A percentile compares a stretch with the other conserved stretches of the same genome.
Evolutionary conservation across 2,113 vertebrate species (phyloP).

Genomic region (Aptenodytes forsteri): DNA sequence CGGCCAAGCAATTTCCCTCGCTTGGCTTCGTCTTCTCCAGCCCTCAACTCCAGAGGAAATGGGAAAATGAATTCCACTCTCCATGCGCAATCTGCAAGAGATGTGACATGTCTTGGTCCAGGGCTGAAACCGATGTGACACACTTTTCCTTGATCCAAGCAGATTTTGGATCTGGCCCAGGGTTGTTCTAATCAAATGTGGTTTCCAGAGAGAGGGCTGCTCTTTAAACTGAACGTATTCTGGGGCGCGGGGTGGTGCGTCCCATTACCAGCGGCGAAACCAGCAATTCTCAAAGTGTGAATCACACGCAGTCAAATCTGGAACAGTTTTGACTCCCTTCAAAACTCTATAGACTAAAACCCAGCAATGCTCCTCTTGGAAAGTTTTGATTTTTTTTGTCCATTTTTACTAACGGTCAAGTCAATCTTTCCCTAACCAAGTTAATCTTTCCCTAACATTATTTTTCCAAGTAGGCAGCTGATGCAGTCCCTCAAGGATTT

Average conservation of each 20-base stretch:
- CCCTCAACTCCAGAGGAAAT: constrained; percentile 1
- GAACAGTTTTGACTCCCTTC: constrained; percentile 10
- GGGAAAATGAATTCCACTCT: constrained; percentile 39
- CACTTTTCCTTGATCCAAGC: constrained; percentile 10
- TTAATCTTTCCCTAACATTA: background rate
- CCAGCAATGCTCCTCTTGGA: background rate
- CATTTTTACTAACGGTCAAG: background rate
- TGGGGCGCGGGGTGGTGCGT: background rate
- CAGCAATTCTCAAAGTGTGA: constrained; percentile 25
- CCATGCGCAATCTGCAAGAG: background rate
- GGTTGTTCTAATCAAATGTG: constrained; percentile 45
- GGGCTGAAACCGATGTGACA: constrained; percentile 28
- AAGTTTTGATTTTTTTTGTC: background rate
- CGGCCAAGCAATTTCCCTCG: background rate
- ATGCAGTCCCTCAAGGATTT: background rate
- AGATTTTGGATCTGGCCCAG: constrained; percentile 20
- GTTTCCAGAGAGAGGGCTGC: constrained; percentile 30
- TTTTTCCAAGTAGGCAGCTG: background rate
- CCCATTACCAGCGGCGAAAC: background rate
- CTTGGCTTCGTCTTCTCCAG: background rate
- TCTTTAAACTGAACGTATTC: background rate
- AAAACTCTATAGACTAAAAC: background rate
- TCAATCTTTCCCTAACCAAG: background rate
- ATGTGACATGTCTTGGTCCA: constrained; percentile 32
- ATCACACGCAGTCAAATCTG: constrained; percentile 2